phyloP scores from a whole-genome alignment of 1,140 invertebrate species.

The Apis cerana region DNA sequence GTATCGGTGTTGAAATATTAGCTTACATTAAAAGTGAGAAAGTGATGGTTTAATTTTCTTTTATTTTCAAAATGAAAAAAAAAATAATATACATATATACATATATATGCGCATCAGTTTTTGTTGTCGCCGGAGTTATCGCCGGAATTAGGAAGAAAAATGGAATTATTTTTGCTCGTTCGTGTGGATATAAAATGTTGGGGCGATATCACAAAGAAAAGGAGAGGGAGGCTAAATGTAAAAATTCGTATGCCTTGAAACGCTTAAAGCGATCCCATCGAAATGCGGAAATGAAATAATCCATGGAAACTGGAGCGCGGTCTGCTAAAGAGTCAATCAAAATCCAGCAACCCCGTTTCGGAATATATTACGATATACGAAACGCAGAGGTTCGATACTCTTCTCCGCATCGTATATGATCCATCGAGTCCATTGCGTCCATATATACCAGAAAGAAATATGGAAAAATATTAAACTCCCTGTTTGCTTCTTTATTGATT shows the following conservation, averaged over 20 bases:
- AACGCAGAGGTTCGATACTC: not conserved
- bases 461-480: not conserved
- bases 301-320: slow-evolving; percentile 10
- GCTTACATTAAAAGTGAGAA: not conserved
- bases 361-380: slow-evolving; percentile 6
- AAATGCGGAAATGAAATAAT: slow-evolving; percentile 20
- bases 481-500: not conserved
- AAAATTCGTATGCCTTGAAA: slow-evolving; percentile 14
- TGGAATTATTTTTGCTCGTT: slow-evolving; percentile 13
- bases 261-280: not conserved
- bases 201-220: not conserved
- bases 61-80: not conserved
- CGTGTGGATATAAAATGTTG: not conserved
- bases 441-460: not conserved
- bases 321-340: slow-evolving; percentile 20
- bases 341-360: slow-evolving; percentile 14
- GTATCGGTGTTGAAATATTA: not conserved
- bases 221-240: not conserved
- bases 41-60: not conserved
- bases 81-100: no score
- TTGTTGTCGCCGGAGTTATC: not conserved
- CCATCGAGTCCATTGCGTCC: not conserved
- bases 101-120: not conserved
- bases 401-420: not conserved
- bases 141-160: not conserved